phyloP scores from a whole-genome alignment of 2,797 vertebrate species.

The Pseudocheirus occidentalis region DNA sequence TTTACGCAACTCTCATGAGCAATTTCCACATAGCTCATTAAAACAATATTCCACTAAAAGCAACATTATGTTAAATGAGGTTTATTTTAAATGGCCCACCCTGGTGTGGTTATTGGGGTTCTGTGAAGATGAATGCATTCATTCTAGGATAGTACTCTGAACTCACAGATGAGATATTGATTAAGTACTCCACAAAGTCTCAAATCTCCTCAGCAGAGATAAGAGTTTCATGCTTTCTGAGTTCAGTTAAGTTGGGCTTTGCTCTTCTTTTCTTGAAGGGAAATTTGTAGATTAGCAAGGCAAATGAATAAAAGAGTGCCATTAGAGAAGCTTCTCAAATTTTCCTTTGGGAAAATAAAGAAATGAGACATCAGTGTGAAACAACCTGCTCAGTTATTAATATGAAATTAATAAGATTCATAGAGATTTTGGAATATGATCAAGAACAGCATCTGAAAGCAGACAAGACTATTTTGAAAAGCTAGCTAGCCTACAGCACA shows the following conservation, averaged over 20 bases:
- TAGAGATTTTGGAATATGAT: slow-evolving; percentile 49
- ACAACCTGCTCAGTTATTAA: slow-evolving; percentile 54
- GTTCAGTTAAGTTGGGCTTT: slow-evolving; percentile 42
- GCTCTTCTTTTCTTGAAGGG: not conserved
- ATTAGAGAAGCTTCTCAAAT: slow-evolving; percentile 41
- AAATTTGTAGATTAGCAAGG: slow-evolving; percentile 30
- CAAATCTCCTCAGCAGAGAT: slow-evolving; percentile 37
- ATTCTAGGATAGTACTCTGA: slow-evolving; percentile 14
- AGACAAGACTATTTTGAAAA: slow-evolving; percentile 59
- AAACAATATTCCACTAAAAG: not conserved
- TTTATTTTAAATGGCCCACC: not conserved
- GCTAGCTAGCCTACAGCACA: slow-evolving; percentile 59
- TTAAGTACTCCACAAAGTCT: slow-evolving; percentile 3
- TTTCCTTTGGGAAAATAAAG: slow-evolving; percentile 30
- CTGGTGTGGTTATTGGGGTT: not conserved
- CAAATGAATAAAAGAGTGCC: slow-evolving; percentile 9
- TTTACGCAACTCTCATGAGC: not conserved
- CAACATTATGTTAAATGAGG: not conserved
- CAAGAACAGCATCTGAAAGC: slow-evolving; percentile 56
- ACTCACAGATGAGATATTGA: not conserved
- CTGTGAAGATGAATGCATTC: slow-evolving; percentile 4
- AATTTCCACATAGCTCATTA: slow-evolving; percentile 2
- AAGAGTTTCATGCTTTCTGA: slow-evolving; percentile 1
- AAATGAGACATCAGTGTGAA: slow-evolving; percentile 44
- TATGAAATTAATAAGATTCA: slow-evolving; percentile 39